Percentiles rank a stretch among this genome's conserved stretches.
These are phyloP conservation scores for Polydrusus pterygomalis DNA, from an alignment of 2,888 invertebrate genomes.

Conservation along the genomic window DNA sequence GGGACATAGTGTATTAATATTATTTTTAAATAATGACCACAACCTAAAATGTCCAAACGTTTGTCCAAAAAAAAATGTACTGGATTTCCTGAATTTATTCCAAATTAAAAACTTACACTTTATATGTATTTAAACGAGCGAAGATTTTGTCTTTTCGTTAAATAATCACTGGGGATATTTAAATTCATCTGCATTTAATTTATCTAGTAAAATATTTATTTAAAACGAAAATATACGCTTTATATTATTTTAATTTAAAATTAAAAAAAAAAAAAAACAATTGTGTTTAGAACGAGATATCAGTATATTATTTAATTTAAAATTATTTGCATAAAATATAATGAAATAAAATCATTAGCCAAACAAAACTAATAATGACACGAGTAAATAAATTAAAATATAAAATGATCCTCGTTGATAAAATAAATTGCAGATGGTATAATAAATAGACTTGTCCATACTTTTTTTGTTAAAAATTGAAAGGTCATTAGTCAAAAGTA, in stretches of 20 bases:
- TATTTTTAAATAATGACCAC: no score
- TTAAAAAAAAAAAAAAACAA: neutral
- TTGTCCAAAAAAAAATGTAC: no score
- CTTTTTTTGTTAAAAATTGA: neutral
- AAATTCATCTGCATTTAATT: no score
- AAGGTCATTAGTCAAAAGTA: neutral
- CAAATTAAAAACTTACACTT: no score
- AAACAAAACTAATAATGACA: slow-evolving; percentile 1
- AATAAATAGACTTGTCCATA: neutral
- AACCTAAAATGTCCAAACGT: no score
- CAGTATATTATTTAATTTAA: neutral
- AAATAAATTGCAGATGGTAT: neutral
- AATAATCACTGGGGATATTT: no score
- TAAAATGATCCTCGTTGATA: slow-evolving; percentile 1
- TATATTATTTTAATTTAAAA: neutral
- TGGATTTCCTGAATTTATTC: no score
- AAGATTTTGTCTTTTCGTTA: no score
- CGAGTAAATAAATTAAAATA: slow-evolving; percentile 12
- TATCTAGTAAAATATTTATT: no score
- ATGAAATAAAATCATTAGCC: slow-evolving; percentile 9
- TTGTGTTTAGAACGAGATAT: neutral
- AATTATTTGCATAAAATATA: neutral
- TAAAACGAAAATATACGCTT: neutral
- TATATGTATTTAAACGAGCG: no score
- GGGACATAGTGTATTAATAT: no score